Percentiles rank a stretch among this genome's conserved stretches.
phyloP scores from a whole-genome alignment of 2,888 invertebrate species.

The Lordiphosa andalusiaca region DNA sequence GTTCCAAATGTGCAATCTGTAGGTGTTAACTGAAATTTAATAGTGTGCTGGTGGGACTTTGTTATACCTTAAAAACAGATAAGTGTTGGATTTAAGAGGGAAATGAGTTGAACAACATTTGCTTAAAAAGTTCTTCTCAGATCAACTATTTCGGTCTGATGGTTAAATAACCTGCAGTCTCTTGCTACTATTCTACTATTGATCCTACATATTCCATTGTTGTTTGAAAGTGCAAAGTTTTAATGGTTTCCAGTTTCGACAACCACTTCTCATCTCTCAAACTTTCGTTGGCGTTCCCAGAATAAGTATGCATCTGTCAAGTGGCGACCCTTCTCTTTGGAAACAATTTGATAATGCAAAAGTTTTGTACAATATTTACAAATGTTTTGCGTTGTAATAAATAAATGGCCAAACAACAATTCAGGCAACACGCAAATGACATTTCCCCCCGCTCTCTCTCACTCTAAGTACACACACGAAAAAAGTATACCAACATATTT shows the following conservation, averaged over 20 bases:
- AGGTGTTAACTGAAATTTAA: slow-evolving; percentile 36
- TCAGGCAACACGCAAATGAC: slow-evolving; percentile 62
- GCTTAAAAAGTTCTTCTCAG: too few relatives aligned
- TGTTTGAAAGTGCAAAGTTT: too few relatives aligned
- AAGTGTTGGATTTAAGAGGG: neutral
- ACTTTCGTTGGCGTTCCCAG: too few relatives aligned
- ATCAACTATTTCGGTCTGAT: too few relatives aligned
- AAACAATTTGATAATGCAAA: slow-evolving; percentile 52
- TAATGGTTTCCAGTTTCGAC: too few relatives aligned
- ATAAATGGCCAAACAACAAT: slow-evolving; percentile 38
- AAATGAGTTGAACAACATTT: too few relatives aligned
- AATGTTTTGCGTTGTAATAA: slow-evolving; percentile 58
- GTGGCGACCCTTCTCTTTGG: slow-evolving; percentile 2
- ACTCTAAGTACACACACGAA: neutral
- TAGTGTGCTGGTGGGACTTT: slow-evolving; percentile 8
- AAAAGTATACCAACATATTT: slow-evolving; percentile 17
- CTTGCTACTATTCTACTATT: too few relatives aligned
- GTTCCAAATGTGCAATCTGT: slow-evolving; percentile 30
- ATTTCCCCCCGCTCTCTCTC: slow-evolving; percentile 29
- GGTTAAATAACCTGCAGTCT: too few relatives aligned
- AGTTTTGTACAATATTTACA: slow-evolving; percentile 67
- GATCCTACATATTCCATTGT: too few relatives aligned
- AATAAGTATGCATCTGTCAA: too few relatives aligned
- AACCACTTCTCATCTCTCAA: too few relatives aligned
- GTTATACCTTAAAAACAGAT: neutral